Evolutionary conservation across 1,140 invertebrate genomes (phyloP).

Genomic region (Euglossa dilemma): DNA sequence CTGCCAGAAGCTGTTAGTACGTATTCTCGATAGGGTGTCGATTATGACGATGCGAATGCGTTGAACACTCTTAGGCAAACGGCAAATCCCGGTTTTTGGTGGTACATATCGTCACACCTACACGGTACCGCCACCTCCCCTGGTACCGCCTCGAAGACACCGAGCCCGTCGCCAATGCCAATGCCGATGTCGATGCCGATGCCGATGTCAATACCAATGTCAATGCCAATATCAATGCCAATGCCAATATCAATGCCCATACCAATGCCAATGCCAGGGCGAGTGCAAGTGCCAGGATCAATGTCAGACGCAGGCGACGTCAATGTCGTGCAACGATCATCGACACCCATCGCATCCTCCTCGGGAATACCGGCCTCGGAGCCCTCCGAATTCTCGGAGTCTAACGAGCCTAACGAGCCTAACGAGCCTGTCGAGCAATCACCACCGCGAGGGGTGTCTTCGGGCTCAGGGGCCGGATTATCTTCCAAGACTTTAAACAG

Average conservation of each 20-base stretch:
- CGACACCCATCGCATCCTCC: constrained; percentile 56
- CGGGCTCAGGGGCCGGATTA: constrained; percentile 71
- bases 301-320: constrained; percentile 51
- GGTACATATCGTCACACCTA: constrained; percentile 81
- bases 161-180: constrained; percentile 75
- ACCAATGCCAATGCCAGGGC: constrained; percentile 58
- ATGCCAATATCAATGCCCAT: constrained; percentile 54
- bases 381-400: constrained; percentile 15
- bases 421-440: constrained; percentile 34
- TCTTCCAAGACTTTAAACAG: constrained; percentile 80
- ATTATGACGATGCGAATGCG: constrained; percentile 71
- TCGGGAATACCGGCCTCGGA: constrained; percentile 38
- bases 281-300: constrained; percentile 57
- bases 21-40: constrained; percentile 17
- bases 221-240: constrained; percentile 62
- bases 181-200: constrained; percentile 70
- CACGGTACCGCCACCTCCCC: constrained; percentile 76
- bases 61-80: constrained; percentile 78
- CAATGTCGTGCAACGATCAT: constrained; percentile 56
- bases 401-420: background rate
- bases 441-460: constrained; percentile 14
- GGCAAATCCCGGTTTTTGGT: constrained; percentile 80
- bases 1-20: constrained; percentile 34
- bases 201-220: constrained; percentile 58
- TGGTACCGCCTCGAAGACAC: constrained; percentile 79